Percentiles rank a stretch among this genome's conserved stretches.
Evolutionary conservation across 2,113 vertebrate species (phyloP).

Genomic region (Isurus oxyrinchus): DNA sequence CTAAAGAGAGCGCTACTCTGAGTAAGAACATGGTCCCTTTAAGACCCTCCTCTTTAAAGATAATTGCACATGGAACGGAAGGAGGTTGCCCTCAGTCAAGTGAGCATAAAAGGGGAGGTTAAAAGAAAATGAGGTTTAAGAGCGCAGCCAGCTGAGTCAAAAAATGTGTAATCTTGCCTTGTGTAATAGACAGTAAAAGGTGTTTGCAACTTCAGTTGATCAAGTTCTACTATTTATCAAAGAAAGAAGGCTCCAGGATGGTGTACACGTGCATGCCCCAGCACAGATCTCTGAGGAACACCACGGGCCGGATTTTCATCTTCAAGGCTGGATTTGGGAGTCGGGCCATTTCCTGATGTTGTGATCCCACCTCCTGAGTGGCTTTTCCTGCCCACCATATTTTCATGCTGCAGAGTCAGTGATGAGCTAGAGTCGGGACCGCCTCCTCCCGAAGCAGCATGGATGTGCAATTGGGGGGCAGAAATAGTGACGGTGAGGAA

Average conservation of each 20-base stretch:
- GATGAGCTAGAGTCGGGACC: too few species aligned
- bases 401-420: too few species aligned
- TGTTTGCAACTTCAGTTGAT: neutral
- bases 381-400: too few species aligned
- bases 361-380: too few species aligned
- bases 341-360: too few species aligned
- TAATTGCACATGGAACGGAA: neutral
- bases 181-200: neutral
- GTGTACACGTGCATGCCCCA: neutral
- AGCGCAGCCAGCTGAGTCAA: too few species aligned
- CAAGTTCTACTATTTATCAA: neutral
- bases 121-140: too few species aligned
- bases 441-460: too few species aligned
- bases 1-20: neutral
- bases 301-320: too few species aligned
- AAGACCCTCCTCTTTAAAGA: neutral
- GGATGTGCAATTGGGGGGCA: too few species aligned
- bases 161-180: neutral
- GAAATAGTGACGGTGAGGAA: too few species aligned
- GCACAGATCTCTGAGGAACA: neutral
- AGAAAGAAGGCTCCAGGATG: neutral
- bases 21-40: neutral
- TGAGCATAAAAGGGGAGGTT: neutral
- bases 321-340: too few species aligned
- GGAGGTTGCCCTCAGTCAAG: neutral